Conservation (phyloP, 2,797 vertebrate genomes). For the Nasua narica region DNA sequence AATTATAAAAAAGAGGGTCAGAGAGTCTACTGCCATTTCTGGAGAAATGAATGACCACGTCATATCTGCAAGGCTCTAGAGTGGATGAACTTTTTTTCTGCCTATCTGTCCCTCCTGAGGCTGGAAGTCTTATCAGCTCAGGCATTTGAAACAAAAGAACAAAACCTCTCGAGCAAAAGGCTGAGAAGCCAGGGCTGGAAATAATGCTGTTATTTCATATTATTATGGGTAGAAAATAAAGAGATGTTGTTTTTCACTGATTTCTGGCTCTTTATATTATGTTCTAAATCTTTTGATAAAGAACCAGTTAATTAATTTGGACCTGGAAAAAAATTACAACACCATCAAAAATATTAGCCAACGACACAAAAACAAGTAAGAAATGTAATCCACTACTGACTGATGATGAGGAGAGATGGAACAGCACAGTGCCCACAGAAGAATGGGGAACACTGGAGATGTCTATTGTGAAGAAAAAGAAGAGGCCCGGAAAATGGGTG, state of each 20-base stretch:
- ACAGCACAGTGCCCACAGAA: neutral
- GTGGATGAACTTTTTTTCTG: neutral
- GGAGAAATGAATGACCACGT: neutral
- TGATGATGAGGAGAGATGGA: neutral
- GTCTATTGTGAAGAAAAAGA: neutral
- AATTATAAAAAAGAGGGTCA: neutral
- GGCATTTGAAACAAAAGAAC: conserved; percentile 22
- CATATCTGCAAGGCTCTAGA: neutral
- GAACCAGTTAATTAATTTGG: neutral
- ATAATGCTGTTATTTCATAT: neutral
- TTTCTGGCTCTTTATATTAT: neutral
- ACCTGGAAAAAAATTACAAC: neutral
- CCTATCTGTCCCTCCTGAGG: neutral
- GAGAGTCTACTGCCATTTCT: neutral
- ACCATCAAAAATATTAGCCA: neutral
- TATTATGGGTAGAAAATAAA: neutral
- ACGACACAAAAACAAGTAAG: neutral
- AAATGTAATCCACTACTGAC: neutral
- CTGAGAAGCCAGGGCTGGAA: neutral
- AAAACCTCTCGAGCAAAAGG: neutral
- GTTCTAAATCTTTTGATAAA: neutral
- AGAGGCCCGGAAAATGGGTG: neutral
- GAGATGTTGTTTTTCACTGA: neutral
- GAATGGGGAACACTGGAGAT: neutral
- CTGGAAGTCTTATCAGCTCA: neutral